These are phyloP conservation scores for Borostomias antarcticus DNA, from an alignment of 2,797 vertebrate species.

Conservation along the genomic window DNA sequence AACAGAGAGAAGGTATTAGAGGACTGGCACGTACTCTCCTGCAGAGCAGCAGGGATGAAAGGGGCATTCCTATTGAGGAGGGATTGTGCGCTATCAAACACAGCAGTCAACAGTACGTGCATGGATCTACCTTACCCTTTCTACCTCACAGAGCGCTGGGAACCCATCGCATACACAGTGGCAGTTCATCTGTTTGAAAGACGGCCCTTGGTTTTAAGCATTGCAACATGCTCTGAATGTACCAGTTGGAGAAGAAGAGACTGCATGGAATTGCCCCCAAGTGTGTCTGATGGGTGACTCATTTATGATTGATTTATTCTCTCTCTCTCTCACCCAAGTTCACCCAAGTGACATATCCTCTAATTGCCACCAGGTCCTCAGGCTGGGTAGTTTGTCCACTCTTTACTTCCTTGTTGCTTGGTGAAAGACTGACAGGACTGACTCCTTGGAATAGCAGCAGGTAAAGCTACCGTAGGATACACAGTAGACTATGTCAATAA, in stretches of 20 bases:
- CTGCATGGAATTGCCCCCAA: neutral
- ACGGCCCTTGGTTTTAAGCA: too few relatives aligned
- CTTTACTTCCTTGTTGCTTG: too few relatives aligned
- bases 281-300: neutral
- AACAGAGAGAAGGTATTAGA: conserved; percentile 63
- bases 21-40: conserved; percentile 39
- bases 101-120: too few relatives aligned
- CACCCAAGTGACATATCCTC: neutral
- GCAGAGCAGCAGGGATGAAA: conserved; percentile 48
- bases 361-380: neutral
- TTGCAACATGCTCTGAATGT: neutral
- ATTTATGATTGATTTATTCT: neutral
- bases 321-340: neutral
- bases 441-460: too few relatives aligned
- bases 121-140: too few relatives aligned
- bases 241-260: neutral
- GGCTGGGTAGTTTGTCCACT: neutral
- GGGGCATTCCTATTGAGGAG: conserved; percentile 24
- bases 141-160: too few relatives aligned
- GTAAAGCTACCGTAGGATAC: too few relatives aligned
- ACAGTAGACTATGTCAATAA: too few relatives aligned
- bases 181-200: too few relatives aligned
- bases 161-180: too few relatives aligned
- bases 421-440: too few relatives aligned
- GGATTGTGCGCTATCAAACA: too few relatives aligned